Evolutionary conservation across 2,888 invertebrate genomes (phyloP), one percentile per base, ranked within the genome.

Genomic region (Torymus texanus): DNA sequence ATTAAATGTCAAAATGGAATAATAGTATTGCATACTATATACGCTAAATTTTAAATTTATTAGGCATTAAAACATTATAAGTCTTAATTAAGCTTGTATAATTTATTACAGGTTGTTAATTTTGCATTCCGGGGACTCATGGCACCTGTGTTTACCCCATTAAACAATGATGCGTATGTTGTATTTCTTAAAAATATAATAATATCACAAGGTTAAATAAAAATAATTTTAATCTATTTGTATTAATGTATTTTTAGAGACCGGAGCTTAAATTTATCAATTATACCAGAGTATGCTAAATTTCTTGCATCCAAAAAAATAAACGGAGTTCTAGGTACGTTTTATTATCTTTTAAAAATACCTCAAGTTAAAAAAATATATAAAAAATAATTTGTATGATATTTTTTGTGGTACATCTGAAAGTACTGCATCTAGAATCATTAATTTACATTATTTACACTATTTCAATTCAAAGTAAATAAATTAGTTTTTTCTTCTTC

Each of bases 101-200:
- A 70, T 81, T 78, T 53, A 29, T 59, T 75, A 10, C 70, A 86
- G 85, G 75, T 63, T 10, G 68, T 84, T 50, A 61, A 81, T 14
- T 86, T 84, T 85, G 92, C 89, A 67, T 94, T 92, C 79, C 91
- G 92, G 84, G 95, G 95, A 11, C 87, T 94, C 14, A 92, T 95
- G 90, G 94, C 93, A 0, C 95, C 95, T 0, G 95, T 94, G 0
- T 94, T 95, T 84, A 94, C 95, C 0, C 93, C 95, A 0, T 93
- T 94, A 75, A 92, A 93, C 62, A 90, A 92, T 63, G 93, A 94
- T 85, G 91, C 90, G 93, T 93, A 87, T 86, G 72, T 75, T 56
- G 14, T 71, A 24, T 74, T 73, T 61, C 65, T 61, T 53, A 71
- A 21, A 50, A 72, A 3, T 14, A 24, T 18, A 55, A 4, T 51